phyloP scores from a whole-genome alignment of 2,797 vertebrate genomes.

The Platalea minor region DNA sequence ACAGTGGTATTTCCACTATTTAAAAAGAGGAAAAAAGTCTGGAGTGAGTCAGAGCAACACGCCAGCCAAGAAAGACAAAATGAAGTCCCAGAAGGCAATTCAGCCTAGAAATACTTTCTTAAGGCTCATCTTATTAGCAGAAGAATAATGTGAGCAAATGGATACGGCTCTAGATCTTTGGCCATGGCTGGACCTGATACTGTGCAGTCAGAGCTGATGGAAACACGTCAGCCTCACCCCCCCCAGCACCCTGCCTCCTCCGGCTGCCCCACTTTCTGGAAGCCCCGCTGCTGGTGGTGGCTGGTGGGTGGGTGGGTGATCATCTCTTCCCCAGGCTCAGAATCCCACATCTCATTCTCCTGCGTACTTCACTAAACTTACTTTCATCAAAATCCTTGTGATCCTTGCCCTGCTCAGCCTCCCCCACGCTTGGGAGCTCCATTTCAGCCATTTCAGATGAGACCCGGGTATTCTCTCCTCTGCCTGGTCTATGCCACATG shows the following conservation, averaged over 20 bases:
- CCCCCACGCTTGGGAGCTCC: background rate
- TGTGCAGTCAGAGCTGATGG: background rate
- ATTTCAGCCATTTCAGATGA: too few species aligned
- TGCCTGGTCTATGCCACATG: rapidly evolving
- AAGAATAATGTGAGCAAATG: background rate
- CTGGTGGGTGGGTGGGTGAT: background rate
- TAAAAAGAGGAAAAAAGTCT: background rate
- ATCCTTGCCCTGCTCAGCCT: background rate
- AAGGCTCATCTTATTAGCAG: background rate
- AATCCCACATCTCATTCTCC: background rate
- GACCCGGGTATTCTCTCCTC: too few species aligned
- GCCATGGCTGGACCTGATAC: background rate
- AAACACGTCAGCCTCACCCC: background rate
- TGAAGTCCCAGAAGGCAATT: background rate
- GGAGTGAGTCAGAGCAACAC: background rate
- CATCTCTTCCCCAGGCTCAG: background rate
- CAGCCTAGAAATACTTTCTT: background rate
- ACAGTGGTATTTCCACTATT: background rate
- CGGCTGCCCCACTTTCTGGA: background rate
- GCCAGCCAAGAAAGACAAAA: background rate
- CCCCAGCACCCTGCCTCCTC: background rate
- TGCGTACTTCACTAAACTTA: background rate
- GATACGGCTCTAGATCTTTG: background rate
- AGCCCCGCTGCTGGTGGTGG: background rate
- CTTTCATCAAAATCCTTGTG: background rate